A percentile compares a stretch with the other conserved stretches of the same genome.
phyloP scores from a whole-genome alignment of 2,888 invertebrate species.

The Eupithecia vulgata region DNA sequence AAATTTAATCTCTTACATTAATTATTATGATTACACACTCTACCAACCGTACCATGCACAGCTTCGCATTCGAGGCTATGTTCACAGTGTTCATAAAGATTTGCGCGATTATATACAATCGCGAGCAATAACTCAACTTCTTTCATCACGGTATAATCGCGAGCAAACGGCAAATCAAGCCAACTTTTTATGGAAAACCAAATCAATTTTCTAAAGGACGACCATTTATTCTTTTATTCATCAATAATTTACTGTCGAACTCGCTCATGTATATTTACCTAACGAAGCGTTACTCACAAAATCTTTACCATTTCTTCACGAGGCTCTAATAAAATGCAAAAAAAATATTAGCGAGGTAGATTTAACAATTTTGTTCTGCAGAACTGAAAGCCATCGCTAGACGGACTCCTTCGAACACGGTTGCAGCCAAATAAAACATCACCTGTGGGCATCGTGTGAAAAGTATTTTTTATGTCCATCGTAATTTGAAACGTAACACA shows the following conservation, averaged over 20 bases:
- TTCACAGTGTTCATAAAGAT: too few relatives aligned
- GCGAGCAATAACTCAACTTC: background rate
- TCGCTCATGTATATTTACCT: constrained; percentile 55
- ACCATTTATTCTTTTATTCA: background rate
- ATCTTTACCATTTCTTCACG: constrained; percentile 48
- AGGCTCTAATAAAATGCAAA: constrained; percentile 58
- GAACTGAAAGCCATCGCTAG: constrained; percentile 30
- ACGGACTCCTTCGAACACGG: background rate
- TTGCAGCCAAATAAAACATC: background rate
- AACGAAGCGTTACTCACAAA: constrained; percentile 48
- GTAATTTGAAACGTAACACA: background rate
- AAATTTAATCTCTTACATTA: too few relatives aligned
- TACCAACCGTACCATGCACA: too few relatives aligned
- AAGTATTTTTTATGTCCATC: background rate
- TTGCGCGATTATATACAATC: too few relatives aligned
- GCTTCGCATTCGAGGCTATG: too few relatives aligned
- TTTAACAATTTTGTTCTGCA: constrained; percentile 61
- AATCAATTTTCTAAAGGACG: background rate
- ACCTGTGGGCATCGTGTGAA: background rate
- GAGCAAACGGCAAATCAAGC: background rate
- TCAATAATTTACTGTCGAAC: constrained; percentile 8
- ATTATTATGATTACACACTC: too few relatives aligned
- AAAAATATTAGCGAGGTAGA: constrained; percentile 68
- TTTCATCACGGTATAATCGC: background rate
- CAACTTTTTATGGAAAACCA: background rate